These are phyloP conservation scores for Eumeta japonica DNA, from an alignment of 1,140 invertebrate species.

Conservation along the genomic window DNA sequence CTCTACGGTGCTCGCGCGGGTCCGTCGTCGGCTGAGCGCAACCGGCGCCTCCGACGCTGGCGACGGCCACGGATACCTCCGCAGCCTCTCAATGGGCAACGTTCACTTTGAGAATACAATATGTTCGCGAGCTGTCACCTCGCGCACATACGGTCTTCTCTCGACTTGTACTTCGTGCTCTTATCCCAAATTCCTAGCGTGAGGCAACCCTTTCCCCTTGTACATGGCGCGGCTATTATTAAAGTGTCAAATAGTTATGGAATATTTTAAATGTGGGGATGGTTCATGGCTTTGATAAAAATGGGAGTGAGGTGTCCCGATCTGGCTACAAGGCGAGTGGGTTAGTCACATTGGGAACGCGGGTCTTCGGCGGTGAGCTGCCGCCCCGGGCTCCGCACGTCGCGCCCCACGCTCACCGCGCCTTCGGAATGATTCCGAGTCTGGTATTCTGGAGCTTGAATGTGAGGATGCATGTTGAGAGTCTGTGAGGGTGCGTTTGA, in stretches of 20 bases:
- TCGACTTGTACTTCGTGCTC: slow-evolving; percentile 42
- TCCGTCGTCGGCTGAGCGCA: slow-evolving; percentile 12
- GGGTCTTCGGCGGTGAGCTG: slow-evolving; percentile 13
- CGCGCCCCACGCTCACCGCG: too few relatives aligned
- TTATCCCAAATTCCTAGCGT: slow-evolving; percentile 30
- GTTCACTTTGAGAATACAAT: slow-evolving; percentile 34
- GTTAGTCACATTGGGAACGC: slow-evolving; percentile 37
- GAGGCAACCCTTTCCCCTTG: slow-evolving; percentile 29
- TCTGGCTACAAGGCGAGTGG: too few relatives aligned
- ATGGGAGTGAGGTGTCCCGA: slow-evolving; percentile 26
- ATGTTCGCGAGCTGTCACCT: slow-evolving; percentile 32
- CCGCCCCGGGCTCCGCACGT: slow-evolving; percentile 4
- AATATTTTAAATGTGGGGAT: slow-evolving; percentile 2
- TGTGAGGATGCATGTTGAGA: too few relatives aligned
- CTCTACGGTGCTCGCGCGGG: slow-evolving; percentile 13
- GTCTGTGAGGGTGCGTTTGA: too few relatives aligned
- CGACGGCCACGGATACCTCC: too few relatives aligned
- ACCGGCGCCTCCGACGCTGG: too few relatives aligned
- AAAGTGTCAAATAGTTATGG: slow-evolving; percentile 3
- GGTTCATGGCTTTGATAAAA: slow-evolving; percentile 31
- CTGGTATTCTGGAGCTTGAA: too few relatives aligned
- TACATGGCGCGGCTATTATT: slow-evolving; percentile 14
- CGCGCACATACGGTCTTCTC: slow-evolving; percentile 41
- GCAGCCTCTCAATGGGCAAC: slow-evolving; percentile 35
- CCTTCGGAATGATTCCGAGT: too few relatives aligned